Percentiles rank a stretch among this genome's conserved stretches.
Conservation (phyloP, 2,113 vertebrate species). For the Urocynchramus pylzowi region DNA sequence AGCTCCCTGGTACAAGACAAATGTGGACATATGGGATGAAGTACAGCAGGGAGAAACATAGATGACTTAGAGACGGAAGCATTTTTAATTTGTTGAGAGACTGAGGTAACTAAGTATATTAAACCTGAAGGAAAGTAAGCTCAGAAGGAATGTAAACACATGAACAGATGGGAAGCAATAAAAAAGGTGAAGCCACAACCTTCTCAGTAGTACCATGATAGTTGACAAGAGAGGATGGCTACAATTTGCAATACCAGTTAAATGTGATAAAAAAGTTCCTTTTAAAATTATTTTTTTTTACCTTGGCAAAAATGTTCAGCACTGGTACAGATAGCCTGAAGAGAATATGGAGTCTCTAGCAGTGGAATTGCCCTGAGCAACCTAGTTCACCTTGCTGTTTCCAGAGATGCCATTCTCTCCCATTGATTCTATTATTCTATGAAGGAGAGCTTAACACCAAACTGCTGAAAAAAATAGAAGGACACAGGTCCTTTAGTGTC, state of each 20-base stretch:
- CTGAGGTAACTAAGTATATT: background rate
- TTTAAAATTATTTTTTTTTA: background rate
- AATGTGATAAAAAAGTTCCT: background rate
- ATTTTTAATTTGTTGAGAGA: background rate
- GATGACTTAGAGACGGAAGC: background rate
- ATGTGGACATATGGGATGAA: background rate
- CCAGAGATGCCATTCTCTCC: background rate
- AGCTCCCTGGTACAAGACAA: background rate
- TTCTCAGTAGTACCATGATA: background rate
- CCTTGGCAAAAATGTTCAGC: background rate
- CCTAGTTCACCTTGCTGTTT: background rate
- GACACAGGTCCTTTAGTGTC: background rate
- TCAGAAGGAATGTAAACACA: background rate
- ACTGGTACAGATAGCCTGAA: background rate
- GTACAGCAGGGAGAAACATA: background rate
- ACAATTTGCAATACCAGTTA: background rate
- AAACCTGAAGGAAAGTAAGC: background rate
- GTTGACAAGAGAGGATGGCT: background rate
- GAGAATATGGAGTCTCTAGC: background rate
- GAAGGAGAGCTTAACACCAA: background rate
- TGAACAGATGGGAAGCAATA: background rate
- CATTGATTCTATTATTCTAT: background rate
- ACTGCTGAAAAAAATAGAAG: background rate
- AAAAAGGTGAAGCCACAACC: background rate
- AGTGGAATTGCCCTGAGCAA: background rate